Evolutionary conservation across 2,797 vertebrate species (phyloP), one percentile per base, ranked within the genome.

Genomic region (Siniperca undulata): DNA sequence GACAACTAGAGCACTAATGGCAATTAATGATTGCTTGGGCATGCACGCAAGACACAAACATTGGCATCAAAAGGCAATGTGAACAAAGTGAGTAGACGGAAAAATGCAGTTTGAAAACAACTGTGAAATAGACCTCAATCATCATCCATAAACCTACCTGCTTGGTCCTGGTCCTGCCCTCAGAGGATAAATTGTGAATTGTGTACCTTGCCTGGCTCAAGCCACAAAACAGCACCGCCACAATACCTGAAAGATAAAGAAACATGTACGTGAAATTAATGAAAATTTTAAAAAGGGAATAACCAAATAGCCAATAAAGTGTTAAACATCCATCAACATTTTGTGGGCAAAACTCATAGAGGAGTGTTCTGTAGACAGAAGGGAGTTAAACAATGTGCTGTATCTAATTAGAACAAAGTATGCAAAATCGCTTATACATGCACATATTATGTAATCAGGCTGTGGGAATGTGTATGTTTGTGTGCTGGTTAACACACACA

Each of bases 171-270:
- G 91, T 86, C 91, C 94, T 96, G 90, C 95, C 96, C 86, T 97
- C 96, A 6, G 86, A 14, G 3, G 96, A 97, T 73, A 97, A 91
- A 70, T 97, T 97, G 90, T 96, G 97, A 91, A 95, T 93, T 24
- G 97, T 97, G 78, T 97, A 97, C 79, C 96, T 96, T 30, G 97
- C 96, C 86, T 98, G 97, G 10, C 95, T 96, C 80, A 98, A 94
- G 83, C 97, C 97, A 74, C 97, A 97, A 90, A 97, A 97, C 76
- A 97, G 93, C 82, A 98, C 95, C n/a, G 97, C 95, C 48, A 97
- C 96, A 77, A 97, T 96, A 59, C 96, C 97, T 97, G 93, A 69
- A 95, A 90, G 88, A 90, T 68, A 20, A 93, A 89, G 67, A 76
- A 60, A 70, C 81, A 72, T 3, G 19, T 1, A 53, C 38, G 27